Base-by-base conservation (phyloP, 2,113 vertebrate genomes). In the Arizona elegans region DNA sequence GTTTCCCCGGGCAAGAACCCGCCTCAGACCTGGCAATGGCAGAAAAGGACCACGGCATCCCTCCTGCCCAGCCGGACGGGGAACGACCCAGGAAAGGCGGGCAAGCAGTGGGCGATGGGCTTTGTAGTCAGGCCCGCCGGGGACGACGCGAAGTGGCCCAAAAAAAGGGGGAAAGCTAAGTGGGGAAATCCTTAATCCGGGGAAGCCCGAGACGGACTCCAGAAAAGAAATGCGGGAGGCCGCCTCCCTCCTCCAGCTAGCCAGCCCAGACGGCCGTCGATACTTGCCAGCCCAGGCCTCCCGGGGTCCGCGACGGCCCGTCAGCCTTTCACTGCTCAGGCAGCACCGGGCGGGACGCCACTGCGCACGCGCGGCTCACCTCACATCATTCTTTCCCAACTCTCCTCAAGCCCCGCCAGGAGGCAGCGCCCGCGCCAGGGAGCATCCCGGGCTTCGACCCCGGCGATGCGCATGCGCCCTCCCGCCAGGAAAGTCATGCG, bases 241-340 rank as follows among this genome's bases (percentile, higher is more conserved):
- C n/a, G 33, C 53, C 26, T 54, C 92, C 55, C 81, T 3, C 19
- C 70, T n/a, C 15, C 81, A 26, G 23, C 62, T 26, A 65, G 26
- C 52, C 50, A 8, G 26, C 47, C 87, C 50, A 4, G 5, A 17
- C 4, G 47, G 47, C 12, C 21, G 52, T 5, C 23, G 4, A 59
- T 93, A 93, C 92, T 90, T 93, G 81, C 92, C 92, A 29, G 92
- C n/a, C 88, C 56, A 59, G 55, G 92, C 55, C 23, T 47, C 26
- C 59, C 29, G 88, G 88, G 26, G 75, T 62, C 88, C 65, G 91
- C 43, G 62, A 29, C 1, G 4, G 50, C 29, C 52, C 52, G 26
- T 6, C 54, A 62, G 9, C 26, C 9, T 12, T 23, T 21, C 55
- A 12, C 33, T 65, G 58, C 56, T 90, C 38, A 12, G 33, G 53